Conservation (phyloP, 1,140 invertebrate species). For the Caenorhabditis tropicalis region DNA sequence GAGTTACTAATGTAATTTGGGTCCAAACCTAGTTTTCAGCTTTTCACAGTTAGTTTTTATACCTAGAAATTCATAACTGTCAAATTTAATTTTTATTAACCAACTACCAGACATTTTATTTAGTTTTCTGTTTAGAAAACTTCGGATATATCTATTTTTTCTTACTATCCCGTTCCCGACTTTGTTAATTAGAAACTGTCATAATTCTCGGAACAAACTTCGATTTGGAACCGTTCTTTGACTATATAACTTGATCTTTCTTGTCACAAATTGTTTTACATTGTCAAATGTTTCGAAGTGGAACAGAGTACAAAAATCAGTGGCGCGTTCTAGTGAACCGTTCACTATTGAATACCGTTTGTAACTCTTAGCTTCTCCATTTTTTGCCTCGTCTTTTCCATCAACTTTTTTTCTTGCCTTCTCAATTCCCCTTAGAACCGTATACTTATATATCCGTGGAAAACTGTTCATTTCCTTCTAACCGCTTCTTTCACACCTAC, state of each 20-base stretch:
- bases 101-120: too few species aligned
- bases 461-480: conserved; percentile 34
- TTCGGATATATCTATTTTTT: too few species aligned
- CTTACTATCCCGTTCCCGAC: neutral
- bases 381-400: neutral
- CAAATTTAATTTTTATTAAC: too few species aligned
- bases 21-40: too few species aligned
- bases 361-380: neutral
- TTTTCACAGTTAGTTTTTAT: too few species aligned
- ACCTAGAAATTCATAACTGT: too few species aligned
- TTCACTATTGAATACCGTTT: neutral
- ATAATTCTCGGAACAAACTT: neutral
- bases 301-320: neutral
- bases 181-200: neutral
- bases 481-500: conserved; percentile 39
- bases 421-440: too few species aligned
- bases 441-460: conserved; percentile 20
- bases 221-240: neutral
- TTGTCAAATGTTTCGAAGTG: neutral
- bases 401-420: neutral
- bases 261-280: neutral
- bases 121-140: too few species aligned
- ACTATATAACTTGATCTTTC: neutral
- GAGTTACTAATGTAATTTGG: too few species aligned
- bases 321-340: neutral